Evolutionary conservation across 2,888 invertebrate species (phyloP), one percentile per base, ranked within the genome.

Genomic region (Zaprionus lineosus): DNA sequence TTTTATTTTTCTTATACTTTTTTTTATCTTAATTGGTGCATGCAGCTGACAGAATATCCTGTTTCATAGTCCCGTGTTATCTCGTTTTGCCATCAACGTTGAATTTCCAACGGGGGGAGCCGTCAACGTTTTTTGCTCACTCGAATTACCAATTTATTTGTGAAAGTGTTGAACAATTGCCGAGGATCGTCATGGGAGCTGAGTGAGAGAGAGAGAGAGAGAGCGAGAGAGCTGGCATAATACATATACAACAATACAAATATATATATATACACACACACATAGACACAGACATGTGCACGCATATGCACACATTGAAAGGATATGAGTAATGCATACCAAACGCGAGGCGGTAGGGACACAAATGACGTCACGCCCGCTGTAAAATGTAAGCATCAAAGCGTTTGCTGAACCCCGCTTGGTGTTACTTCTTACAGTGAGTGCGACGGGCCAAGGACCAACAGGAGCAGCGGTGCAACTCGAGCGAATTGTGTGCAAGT

Each of bases 351-450:
- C 53, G 40, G 33, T 28, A 44, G 44, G 46, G n/a, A n/a, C 24
- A 6, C 24, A 44, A 36, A 29, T 47, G 41, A 47, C 29, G 15
- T 87, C 92, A 93, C 92, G 92, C 90, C 92, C 95, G 95, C 96
- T 96, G 95, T 96, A 96, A 96, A 95, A 94, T 94, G 94, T 85
- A 86, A 94, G 95, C 94, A 95, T 95, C 75, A 81, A 96, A 95
- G 95, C 96, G 93, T 92, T 74, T 69, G 92, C 90, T 90, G 89
- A 33, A 91, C 88, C n/a, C n/a, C 92, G 96, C 94, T 96, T 96
- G 96, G 96, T 96, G 96, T 96, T 96, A 96, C 95, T 96, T 96
- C 96, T 96, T 96, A 96, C 96, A 96, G 96, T 96, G 96, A 95
- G 93, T 91, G 92, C 93, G 92, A 91, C 82, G 74, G 44, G 16